phyloP scores from a whole-genome alignment of 2,113 vertebrate genomes.

The Ammospiza caudacuta region DNA sequence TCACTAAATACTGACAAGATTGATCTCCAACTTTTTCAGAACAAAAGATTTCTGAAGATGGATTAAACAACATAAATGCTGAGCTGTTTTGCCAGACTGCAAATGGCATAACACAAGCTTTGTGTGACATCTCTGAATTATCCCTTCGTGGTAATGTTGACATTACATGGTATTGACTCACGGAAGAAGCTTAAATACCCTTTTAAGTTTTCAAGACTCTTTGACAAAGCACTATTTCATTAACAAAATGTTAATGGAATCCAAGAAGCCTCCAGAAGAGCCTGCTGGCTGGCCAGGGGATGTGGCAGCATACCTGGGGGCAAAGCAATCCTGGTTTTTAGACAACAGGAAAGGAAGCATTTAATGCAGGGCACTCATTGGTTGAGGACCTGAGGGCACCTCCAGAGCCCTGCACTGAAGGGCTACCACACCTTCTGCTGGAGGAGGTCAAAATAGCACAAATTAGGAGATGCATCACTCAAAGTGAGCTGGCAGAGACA shows the following conservation, averaged over 20 bases:
- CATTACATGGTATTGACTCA: conserved; percentile 70
- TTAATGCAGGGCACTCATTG: not conserved
- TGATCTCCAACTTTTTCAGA: conserved; percentile 67
- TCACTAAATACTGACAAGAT: conserved; percentile 55
- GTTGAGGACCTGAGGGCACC: not conserved
- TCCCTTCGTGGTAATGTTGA: conserved; percentile 67
- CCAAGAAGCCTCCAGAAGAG: conserved; percentile 8
- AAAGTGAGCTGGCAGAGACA: not conserved
- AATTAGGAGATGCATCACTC: not conserved
- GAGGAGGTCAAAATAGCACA: conserved; percentile 60
- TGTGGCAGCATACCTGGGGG: not conserved
- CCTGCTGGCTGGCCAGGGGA: not conserved
- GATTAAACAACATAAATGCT: conserved; percentile 68
- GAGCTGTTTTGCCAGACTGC: conserved; percentile 63
- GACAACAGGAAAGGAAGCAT: not conserved
- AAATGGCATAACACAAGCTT: conserved; percentile 65
- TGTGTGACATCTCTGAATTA: conserved; percentile 68
- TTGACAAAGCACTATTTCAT: conserved; percentile 69
- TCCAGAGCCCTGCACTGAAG: not conserved
- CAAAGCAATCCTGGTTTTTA: not conserved
- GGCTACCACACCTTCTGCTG: conserved; percentile 57
- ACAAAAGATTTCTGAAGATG: conserved; percentile 67
- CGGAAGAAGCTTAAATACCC: conserved; percentile 69
- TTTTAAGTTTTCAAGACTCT: conserved; percentile 69
- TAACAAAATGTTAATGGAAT: conserved; percentile 71